Evolutionary conservation across 2,888 invertebrate species (phyloP), one percentile per base, ranked within the genome.

Genomic region (Branchipolynoe longqiensis): DNA sequence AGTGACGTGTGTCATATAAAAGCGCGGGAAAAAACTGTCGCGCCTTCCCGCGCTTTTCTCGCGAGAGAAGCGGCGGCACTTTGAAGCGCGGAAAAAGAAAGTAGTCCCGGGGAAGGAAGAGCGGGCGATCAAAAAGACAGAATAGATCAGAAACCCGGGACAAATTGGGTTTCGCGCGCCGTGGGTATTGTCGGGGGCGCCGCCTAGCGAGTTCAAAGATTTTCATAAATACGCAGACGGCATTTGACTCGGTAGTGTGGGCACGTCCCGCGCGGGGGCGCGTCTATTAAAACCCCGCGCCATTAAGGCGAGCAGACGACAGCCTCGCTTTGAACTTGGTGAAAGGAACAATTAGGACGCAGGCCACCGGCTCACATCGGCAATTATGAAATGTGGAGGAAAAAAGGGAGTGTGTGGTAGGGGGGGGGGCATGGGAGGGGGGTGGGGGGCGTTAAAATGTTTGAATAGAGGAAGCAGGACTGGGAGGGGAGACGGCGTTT

Each of bases 381-480:
- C 78, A 78, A 78, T 78, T 78, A 78, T 78, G n/a, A 48, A 41
- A 78, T 78, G 78, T 78, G 48, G 41, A 78, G 25, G 48, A 78
- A 78, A 78, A 78, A 78, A 48, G 41, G 14, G 6, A 48, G 48
- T 25, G 78, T 78, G 78, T 78, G 41, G 28, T 48, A 78, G 36
- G 69, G 69, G 69, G 69, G 69, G 36, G 69, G 62, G 62, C 12
- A 36, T 12, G 28, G 62, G 2, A 62, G 28, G 28, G 31, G 31
- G 12, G 14, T 28, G 62, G 62, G 62, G 28, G 62, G 28, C 28
- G 62, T 25, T 31, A 62, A n/a, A 59, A 62, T 56, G 18, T 25
- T n/a, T 22, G 56, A 22, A 25, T 2, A 25, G 56, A 25, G n/a
- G 56, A 1, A 56, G 56, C 25, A 56, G 25, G 18, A 14, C 18